Percentiles rank a stretch among this genome's conserved stretches.
Conservation (phyloP, 2,888 invertebrate genomes). For the Pyralis farinalis region DNA sequence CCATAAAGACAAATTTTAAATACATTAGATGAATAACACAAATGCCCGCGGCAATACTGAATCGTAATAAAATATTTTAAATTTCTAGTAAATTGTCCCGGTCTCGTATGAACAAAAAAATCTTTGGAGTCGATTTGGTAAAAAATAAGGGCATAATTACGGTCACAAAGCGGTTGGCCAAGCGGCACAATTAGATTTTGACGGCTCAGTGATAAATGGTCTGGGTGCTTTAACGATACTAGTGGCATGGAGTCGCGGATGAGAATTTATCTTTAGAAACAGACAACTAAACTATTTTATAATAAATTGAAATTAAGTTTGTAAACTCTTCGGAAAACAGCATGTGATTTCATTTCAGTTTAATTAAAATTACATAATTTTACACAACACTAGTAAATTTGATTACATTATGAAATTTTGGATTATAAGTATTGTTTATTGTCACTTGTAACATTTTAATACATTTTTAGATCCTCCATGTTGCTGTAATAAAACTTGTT, state of each 20-base stretch:
- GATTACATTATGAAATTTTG: too few relatives aligned
- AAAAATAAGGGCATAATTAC: conserved; percentile 77
- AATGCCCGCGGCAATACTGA: conserved; percentile 19
- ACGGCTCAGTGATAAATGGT: conserved; percentile 76
- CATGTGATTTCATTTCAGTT: too few relatives aligned
- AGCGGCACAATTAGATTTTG: conserved; percentile 79
- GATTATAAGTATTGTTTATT: too few relatives aligned
- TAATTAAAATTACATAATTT: too few relatives aligned
- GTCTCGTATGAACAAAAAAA: conserved; percentile 48
- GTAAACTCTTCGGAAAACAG: too few relatives aligned
- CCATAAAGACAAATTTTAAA: conserved; percentile 1
- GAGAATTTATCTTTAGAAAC: conserved; percentile 10
- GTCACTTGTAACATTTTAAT: too few relatives aligned
- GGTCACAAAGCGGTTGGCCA: conserved; percentile 75
- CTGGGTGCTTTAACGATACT: conserved; percentile 43
- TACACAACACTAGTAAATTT: too few relatives aligned
- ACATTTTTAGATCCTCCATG: too few relatives aligned
- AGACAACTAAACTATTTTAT: conserved; percentile 11
- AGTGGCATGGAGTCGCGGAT: conserved; percentile 42
- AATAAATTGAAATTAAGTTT: too few relatives aligned
- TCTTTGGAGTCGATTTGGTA: conserved; percentile 59
- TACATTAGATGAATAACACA: conserved; percentile 9
- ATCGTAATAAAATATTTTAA: conserved; percentile 56
- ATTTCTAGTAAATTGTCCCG: conserved; percentile 59
- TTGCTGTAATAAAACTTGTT: too few relatives aligned